Percentiles rank a stretch among this genome's conserved stretches.
phyloP scores from a whole-genome alignment of 2,113 vertebrate species.

The Neodon shergylaensis region DNA sequence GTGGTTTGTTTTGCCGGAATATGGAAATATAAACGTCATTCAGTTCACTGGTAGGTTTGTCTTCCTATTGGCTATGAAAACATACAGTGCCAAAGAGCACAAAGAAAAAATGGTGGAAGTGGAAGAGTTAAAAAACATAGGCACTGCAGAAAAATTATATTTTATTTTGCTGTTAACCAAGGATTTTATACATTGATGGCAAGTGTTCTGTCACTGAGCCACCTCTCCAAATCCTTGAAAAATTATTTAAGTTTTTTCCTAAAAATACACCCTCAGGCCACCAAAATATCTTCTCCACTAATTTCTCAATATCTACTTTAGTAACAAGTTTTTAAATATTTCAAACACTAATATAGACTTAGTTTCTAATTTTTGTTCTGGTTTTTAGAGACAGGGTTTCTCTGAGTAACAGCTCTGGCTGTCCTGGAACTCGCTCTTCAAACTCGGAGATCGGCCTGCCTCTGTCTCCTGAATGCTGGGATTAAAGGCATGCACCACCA shows the following conservation, averaged over 20 bases:
- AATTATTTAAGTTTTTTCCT: constrained; percentile 20
- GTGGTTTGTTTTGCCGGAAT: background rate
- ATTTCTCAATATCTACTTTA: background rate
- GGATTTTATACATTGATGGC: background rate
- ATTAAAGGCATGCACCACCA: too few relatives aligned
- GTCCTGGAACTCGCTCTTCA: too few relatives aligned
- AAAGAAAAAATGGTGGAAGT: background rate
- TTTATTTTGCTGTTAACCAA: background rate
- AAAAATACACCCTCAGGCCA: background rate
- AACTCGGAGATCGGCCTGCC: too few relatives aligned
- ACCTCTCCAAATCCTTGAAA: background rate
- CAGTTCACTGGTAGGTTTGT: background rate
- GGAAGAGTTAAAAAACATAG: background rate
- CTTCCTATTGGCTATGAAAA: constrained; percentile 27
- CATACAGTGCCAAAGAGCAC: background rate
- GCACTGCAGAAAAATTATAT: background rate
- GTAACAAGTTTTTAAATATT: background rate
- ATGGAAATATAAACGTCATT: background rate
- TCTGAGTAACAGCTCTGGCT: too few relatives aligned
- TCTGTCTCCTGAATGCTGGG: too few relatives aligned
- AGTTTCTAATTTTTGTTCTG: background rate
- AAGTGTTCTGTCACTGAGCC: background rate
- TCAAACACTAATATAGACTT: background rate
- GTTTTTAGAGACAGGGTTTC: too few relatives aligned
- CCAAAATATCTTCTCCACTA: background rate